These are phyloP conservation scores for Mobula birostris DNA, from an alignment of 2,113 vertebrate species.

Conservation along the genomic window DNA sequence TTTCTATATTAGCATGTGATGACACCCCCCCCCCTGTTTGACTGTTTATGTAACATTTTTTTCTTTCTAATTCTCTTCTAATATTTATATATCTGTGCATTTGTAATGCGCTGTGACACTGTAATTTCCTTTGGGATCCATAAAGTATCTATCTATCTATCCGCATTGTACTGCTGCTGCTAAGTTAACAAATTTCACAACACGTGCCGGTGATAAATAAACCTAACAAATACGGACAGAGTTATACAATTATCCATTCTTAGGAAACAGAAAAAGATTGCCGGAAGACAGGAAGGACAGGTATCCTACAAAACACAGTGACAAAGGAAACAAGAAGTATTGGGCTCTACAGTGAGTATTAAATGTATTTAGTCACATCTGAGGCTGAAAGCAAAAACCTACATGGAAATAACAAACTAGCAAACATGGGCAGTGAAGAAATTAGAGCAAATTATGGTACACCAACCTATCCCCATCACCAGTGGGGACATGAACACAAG, in stretches of 20 bases:
- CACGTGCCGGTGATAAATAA: too few relatives aligned
- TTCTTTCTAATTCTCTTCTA: too few relatives aligned
- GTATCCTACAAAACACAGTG: not conserved
- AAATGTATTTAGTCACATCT: not conserved
- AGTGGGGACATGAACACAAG: not conserved
- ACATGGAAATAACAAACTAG: not conserved
- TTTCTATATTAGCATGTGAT: too few relatives aligned
- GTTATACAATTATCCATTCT: not conserved
- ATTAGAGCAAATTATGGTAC: not conserved
- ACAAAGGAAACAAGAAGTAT: not conserved
- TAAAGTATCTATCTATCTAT: too few relatives aligned
- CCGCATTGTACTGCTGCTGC: too few relatives aligned
- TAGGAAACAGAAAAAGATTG: not conserved
- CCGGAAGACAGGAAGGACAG: not conserved
- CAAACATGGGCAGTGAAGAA: not conserved
- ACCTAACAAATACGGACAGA: not conserved
- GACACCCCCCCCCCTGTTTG: too few relatives aligned
- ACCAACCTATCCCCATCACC: not conserved
- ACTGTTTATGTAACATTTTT: too few relatives aligned
- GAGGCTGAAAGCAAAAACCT: not conserved
- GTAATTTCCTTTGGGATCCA: too few relatives aligned
- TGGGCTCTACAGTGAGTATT: not conserved
- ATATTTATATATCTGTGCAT: too few relatives aligned
- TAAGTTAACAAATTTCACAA: too few relatives aligned
- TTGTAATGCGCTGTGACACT: too few relatives aligned